Evolutionary conservation across 2,888 invertebrate genomes (phyloP).

Genomic region (Pomacea canaliculata): DNA sequence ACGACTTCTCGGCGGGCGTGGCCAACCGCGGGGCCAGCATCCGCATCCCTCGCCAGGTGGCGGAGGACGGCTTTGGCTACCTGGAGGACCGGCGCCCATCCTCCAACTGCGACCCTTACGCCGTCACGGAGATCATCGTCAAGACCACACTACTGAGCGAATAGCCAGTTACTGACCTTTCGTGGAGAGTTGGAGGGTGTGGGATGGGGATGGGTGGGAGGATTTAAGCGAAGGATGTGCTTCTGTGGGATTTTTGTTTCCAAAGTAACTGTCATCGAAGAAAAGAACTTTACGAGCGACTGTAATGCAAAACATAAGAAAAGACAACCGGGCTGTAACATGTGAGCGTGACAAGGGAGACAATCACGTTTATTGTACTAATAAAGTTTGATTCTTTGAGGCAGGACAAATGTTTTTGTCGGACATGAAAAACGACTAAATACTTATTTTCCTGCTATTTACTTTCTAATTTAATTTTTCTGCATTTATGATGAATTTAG

Average conservation of each 20-base stretch:
- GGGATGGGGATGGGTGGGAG: not conserved
- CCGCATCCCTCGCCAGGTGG: conserved; percentile 76
- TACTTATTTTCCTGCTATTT: too few relatives aligned
- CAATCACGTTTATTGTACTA: too few relatives aligned
- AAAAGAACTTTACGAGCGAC: too few relatives aligned
- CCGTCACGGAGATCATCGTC: conserved; percentile 61
- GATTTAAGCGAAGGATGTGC: not conserved
- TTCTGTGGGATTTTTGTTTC: not conserved
- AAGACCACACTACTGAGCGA: conserved; percentile 47
- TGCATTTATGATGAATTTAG: too few relatives aligned
- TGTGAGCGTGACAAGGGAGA: too few relatives aligned
- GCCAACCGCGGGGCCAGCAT: conserved; percentile 94
- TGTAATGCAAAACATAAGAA: too few relatives aligned
- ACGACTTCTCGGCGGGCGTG: conserved; percentile 91
- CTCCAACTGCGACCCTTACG: conserved; percentile 70
- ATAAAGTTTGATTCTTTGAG: too few relatives aligned
- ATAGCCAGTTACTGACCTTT: not conserved
- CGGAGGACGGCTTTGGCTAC: conserved; percentile 92
- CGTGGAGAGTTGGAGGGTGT: not conserved
- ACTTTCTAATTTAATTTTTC: too few relatives aligned
- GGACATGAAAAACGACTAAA: too few relatives aligned
- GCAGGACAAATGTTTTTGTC: too few relatives aligned
- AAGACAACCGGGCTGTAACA: too few relatives aligned
- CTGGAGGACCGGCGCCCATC: conserved; percentile 87
- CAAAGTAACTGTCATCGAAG: too few relatives aligned